Percentiles rank a stretch among this genome's conserved stretches.
Evolutionary conservation across 2,797 vertebrate species (phyloP).

Genomic region (Galaxias olidus): DNA sequence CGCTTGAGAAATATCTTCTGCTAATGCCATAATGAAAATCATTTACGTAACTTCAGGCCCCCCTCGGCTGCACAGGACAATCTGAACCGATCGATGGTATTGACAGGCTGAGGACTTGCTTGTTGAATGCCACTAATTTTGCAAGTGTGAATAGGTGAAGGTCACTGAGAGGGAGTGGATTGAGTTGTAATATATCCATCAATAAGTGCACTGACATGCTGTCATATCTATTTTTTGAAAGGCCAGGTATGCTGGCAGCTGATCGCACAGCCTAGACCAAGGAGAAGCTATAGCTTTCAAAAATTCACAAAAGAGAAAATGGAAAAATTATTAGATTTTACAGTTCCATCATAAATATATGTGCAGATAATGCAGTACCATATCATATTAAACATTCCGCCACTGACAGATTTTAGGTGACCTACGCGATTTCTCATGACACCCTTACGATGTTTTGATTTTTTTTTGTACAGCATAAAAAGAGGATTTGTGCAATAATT

Average conservation of each 20-base stretch:
- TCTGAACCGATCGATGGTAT: constrained; percentile 74
- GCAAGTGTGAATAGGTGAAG: constrained; percentile 69
- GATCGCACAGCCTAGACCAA: constrained; percentile 27
- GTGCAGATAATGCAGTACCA: no score
- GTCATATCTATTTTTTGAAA: constrained; percentile 57
- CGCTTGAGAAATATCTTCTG: constrained; percentile 57
- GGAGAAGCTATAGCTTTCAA: no score
- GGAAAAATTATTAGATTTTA: no score
- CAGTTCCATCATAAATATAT: no score
- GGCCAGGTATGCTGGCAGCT: constrained; percentile 40
- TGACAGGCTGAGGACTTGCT: constrained; percentile 71
- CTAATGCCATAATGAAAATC: constrained; percentile 81
- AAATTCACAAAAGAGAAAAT: no score
- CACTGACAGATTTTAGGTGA: no score
- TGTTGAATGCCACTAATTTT: constrained; percentile 74
- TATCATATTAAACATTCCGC: no score
- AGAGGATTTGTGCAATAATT: no score
- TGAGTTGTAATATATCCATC: constrained; percentile 71
- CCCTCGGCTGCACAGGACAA: constrained; percentile 69
- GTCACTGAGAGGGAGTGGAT: constrained; percentile 69
- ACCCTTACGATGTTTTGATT: no score
- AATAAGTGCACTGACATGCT: constrained; percentile 63
- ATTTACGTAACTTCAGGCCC: constrained; percentile 73
- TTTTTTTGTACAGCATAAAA: no score
- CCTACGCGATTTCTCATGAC: no score